Evolutionary conservation across 2,113 vertebrate genomes (phyloP), one percentile per base, ranked within the genome.

Genomic region (Serilophus lunatus): DNA sequence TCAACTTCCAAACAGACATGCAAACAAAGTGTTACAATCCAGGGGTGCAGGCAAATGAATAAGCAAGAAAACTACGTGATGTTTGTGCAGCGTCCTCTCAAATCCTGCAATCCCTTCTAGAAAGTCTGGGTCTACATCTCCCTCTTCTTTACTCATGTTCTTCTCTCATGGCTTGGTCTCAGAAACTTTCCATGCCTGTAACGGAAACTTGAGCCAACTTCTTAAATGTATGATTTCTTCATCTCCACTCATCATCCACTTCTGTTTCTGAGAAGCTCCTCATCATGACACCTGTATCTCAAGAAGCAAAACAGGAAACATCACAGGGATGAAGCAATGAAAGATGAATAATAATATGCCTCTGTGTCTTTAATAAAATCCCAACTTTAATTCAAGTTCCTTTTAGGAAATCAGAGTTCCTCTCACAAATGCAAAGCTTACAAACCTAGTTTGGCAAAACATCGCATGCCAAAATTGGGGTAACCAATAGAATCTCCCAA

Each of bases 231-330:
- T 96, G 94, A 94, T 86, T 95, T 97, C 96, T 97, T 97, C 97
- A 96, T 96, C 95, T 96, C 94, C 95, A 96, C 94, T 96, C 96
- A 97, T 96, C 96, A 94, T 96, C 96, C 92, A 96, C 96, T 97
- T 96, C 94, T 96, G 86, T 95, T 93, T 86, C 96, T 96, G 93
- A 97, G 96, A 96, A 92, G 96, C 94, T 97, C 94, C 96, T 96
- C 96, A 96, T 96, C 96, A 95, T 97, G 96, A 96, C 92, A 97
- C 96, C 96, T 97, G 96, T 96, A 97, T 97, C 96, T 97, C 95
- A 95, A 97, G 97, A 97, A 97, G 96, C 95, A 96, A 97, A 97
- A 97, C 91, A 97, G 97, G 97, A 96, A 96, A 96, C 96, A 96
- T 97, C 97, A 97, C 96, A 96, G 94, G 94, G 85, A 96, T 96